Conservation (phyloP, 2,888 invertebrate genomes). For the Platycnemis pennipes region DNA sequence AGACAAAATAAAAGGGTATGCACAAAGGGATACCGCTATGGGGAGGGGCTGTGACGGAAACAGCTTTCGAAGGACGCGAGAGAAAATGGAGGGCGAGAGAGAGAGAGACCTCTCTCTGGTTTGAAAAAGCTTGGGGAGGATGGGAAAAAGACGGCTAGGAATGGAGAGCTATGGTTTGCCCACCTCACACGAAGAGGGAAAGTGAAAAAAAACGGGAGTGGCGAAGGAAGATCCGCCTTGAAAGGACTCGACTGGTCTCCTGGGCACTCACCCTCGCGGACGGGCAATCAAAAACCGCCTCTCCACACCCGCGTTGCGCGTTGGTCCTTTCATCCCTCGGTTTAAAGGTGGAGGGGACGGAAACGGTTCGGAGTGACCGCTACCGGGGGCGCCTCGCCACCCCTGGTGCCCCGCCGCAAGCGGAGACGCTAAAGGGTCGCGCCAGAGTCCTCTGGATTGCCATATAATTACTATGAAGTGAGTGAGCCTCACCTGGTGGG, state of each 20-base stretch:
- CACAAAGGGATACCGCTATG: no score
- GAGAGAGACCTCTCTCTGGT: no score
- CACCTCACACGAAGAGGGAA: background rate
- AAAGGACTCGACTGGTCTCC: background rate
- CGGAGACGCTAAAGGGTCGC: no score
- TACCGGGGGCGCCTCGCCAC: background rate
- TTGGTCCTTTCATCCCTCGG: background rate
- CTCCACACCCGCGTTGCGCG: background rate
- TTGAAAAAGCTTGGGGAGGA: no score
- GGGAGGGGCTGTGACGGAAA: no score
- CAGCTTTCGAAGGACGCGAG: no score
- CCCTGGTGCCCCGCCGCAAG: background rate
- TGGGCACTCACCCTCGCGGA: background rate
- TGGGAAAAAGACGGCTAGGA: background rate
- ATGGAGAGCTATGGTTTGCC: background rate
- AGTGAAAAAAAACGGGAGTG: background rate
- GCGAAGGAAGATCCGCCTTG: background rate
- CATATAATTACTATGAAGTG: no score
- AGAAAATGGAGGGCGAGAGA: no score
- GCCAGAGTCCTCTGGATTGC: no score
- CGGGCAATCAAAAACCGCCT: background rate
- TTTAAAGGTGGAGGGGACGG: background rate
- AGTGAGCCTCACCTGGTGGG: no score
- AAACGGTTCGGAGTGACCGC: background rate
- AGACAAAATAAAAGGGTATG: no score